phyloP scores from a whole-genome alignment of 1,140 invertebrate genomes.

The Heliconius himera region DNA sequence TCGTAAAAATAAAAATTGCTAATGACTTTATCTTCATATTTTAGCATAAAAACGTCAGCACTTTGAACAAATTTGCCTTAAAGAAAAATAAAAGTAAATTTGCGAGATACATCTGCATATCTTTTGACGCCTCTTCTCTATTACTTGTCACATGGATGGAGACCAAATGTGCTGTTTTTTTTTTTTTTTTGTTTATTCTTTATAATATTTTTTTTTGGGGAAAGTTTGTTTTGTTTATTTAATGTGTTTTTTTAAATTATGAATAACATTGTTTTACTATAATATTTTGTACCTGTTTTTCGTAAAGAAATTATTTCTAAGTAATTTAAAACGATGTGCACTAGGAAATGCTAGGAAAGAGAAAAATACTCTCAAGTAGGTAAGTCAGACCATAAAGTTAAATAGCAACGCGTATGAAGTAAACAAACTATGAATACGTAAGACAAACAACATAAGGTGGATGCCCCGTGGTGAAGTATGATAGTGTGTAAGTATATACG shows the following conservation, averaged over 20 bases:
- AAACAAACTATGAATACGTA: neutral
- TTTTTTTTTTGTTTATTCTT: slow-evolving; percentile 45
- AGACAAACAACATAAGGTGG: neutral
- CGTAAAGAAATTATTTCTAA: neutral
- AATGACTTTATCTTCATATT: slow-evolving; percentile 79
- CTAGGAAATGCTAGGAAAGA: neutral
- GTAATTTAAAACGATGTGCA: neutral
- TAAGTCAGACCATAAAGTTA: neutral
- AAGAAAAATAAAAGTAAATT: slow-evolving; percentile 63
- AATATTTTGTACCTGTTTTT: no score
- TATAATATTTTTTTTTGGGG: neutral
- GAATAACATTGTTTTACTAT: neutral
- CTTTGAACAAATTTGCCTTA: slow-evolving; percentile 62
- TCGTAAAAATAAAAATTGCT: slow-evolving; percentile 73
- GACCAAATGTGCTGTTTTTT: slow-evolving; percentile 61
- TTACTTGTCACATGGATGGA: slow-evolving; percentile 64
- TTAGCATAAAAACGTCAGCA: slow-evolving; percentile 77
- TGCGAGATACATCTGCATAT: slow-evolving; percentile 73
- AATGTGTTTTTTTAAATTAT: neutral
- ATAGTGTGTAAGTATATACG: no score
- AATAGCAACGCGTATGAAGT: neutral
- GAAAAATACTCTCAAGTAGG: neutral
- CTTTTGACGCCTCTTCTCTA: slow-evolving; percentile 61
- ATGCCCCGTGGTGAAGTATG: no score
- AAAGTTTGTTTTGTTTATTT: neutral